Evolutionary conservation across 2,113 vertebrate genomes (phyloP), one percentile per base, ranked within the genome.

Genomic region (Hystrix cristata): DNA sequence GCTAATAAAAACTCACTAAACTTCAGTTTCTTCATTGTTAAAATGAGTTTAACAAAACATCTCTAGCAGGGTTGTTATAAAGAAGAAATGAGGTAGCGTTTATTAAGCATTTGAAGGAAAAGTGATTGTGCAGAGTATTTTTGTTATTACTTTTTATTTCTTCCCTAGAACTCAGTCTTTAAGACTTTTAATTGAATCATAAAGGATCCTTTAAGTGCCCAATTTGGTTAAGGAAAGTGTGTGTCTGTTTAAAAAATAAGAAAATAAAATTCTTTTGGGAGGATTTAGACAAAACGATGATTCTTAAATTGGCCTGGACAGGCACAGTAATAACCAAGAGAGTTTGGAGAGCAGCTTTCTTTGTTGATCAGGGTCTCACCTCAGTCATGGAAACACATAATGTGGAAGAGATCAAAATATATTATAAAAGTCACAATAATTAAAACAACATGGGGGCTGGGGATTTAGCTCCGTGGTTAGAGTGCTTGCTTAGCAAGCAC

Each of bases 101-200:
- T 94, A 91, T 53, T 91, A 95, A 95, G 21, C 76, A 55, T 91
- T 90, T 94, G 65, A 95, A 95, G 79, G 59, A 91, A 91, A 72
- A 95, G 25, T 7, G 57, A 79, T 92, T 48, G 6, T 79, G 87
- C 25, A 86, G 92, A 18, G 7, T 53, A 16, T 80, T 92, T 91
- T 94, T 90, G 48, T 88, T 96, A 89, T n/a, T 88, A 60, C 5
- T 64, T 94, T 96, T 88, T 82, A 88, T 95, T 97, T 90, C 51
- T 71, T 93, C 14, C 31, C 21, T 82, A 85, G 60, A 88, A 67
- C 55, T 92, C 53, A 91, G 43, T 91, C 87, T 94, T 95, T 48
- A 78, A 53, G 53, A 38, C 12, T 96, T 91, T 7, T 92, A 92
- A 95, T 89, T 79, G 86, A 84, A 90, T 92, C 80, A 90, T 84